Base-by-base conservation (phyloP, 1,140 invertebrate genomes). In the Globodera rostochiensis region DNA sequence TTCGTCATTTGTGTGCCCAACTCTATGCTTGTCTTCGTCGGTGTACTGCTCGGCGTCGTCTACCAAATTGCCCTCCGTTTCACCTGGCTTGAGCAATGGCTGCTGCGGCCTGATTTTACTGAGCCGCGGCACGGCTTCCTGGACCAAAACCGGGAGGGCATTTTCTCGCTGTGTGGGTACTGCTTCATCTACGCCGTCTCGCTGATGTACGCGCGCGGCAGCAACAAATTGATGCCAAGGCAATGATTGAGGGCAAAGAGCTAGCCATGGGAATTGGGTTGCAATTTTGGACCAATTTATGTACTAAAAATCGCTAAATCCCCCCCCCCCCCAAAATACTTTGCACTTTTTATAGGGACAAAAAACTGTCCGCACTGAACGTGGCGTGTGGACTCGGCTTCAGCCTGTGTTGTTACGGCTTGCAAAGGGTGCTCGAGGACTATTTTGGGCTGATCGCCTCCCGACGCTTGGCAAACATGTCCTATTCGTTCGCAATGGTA, bases 91-190 rank as follows among this genome's bases (percentile, higher is more conserved):
- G 92, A 93, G 71, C 85, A 93, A 3, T 96, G 94, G 92, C 93
- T 97, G 15, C 92, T 96, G 70, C 91, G 92, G 80, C n/a, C 45
- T 9, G 79, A 86, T 8, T 25, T n/a, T 15, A 45, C 19, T n/a
- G 11, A 47, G 25, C 50, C 50, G 19, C 89, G 91, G 91, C 93
- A 73, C 46, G 92, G 92, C 85, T 92, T 96, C 73, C 67, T 97
- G 0, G 91, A 93, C 80, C 94, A 95, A 0, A 98, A 98, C 90
- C 92, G 95, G 84, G 96, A 98, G 92, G 96, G 96, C 0, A 91
- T 98, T 64, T 92, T 93, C 53, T 96, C 96, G 0, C 91, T 93
- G 49, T 90, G 94, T 4, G 96, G 96, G 3, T 97, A 96, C 90
- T 90, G 96, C 15, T 92, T 93, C 5, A 89, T 98, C 1, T 97